A percentile compares a stretch with the other conserved stretches of the same genome.
These are phyloP conservation scores for Pardalotus punctatus DNA, from an alignment of 2,113 vertebrate genomes.

Conservation along the genomic window DNA sequence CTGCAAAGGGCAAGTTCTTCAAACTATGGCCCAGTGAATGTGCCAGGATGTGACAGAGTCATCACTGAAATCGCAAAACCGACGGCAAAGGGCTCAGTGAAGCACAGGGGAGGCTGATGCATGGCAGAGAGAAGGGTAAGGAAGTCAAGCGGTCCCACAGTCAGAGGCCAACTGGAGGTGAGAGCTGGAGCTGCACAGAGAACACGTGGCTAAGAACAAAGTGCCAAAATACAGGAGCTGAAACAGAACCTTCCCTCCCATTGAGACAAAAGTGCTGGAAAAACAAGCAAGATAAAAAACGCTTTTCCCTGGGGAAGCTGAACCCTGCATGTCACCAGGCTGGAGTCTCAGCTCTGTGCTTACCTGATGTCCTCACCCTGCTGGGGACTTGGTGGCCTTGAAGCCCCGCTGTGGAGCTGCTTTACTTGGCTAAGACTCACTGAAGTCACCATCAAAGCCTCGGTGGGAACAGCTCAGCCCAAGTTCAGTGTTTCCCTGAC, in stretches of 20 bases:
- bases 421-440: neutral
- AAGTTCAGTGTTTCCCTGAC: neutral
- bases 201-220: slow-evolving; percentile 6
- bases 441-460: neutral
- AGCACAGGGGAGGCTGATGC: slow-evolving; percentile 1
- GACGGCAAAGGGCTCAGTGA: neutral
- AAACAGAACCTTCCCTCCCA: neutral
- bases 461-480: neutral
- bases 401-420: neutral
- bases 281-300: neutral
- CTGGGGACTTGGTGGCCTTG: neutral
- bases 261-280: neutral
- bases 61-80: rapidly evolving
- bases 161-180: slow-evolving; percentile 22
- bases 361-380: neutral
- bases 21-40: neutral
- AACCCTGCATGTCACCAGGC: neutral
- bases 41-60: neutral
- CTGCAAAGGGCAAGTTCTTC: neutral
- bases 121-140: slow-evolving; percentile 67
- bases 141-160: slow-evolving; percentile 53
- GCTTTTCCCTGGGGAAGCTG: neutral
- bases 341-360: neutral
- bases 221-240: neutral
- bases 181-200: slow-evolving; percentile 19